Conservation (phyloP, 35 echinoderm and acorn worm species). For the Lytechinus variegatus region DNA sequence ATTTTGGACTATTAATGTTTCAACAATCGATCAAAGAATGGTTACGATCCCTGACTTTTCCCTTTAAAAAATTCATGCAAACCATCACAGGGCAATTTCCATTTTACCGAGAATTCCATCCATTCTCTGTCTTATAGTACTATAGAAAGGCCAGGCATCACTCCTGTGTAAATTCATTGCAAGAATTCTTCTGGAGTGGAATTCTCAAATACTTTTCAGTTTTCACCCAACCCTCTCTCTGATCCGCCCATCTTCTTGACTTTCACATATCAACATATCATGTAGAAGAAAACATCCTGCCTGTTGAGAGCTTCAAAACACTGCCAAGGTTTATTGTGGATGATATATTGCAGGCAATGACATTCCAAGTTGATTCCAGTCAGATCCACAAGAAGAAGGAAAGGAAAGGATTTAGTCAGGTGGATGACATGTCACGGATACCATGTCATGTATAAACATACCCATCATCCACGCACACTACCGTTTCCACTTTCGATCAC, state of each 20-base stretch:
- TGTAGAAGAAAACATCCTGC: background rate
- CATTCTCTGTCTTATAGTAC: no score
- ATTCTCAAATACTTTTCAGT: no score
- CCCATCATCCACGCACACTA: background rate
- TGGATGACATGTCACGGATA: background rate
- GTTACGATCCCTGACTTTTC: no score
- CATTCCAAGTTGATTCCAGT: background rate
- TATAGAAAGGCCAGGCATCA: no score
- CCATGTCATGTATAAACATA: constrained; percentile 8
- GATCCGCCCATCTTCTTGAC: background rate
- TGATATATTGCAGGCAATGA: background rate
- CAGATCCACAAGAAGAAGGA: background rate
- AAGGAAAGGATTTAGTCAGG: background rate
- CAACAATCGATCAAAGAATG: no score
- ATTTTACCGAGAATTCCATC: no score
- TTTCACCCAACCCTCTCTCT: background rate
- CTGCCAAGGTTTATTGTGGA: background rate
- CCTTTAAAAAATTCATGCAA: no score
- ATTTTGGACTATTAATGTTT: no score
- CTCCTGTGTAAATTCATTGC: no score
- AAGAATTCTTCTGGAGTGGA: no score
- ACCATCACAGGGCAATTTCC: no score
- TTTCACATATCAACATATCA: background rate
- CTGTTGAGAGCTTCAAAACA: background rate
- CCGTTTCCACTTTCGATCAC: background rate